Evolutionary conservation across 2,888 invertebrate species (phyloP).

Genomic region (Oscheius sp.): DNA sequence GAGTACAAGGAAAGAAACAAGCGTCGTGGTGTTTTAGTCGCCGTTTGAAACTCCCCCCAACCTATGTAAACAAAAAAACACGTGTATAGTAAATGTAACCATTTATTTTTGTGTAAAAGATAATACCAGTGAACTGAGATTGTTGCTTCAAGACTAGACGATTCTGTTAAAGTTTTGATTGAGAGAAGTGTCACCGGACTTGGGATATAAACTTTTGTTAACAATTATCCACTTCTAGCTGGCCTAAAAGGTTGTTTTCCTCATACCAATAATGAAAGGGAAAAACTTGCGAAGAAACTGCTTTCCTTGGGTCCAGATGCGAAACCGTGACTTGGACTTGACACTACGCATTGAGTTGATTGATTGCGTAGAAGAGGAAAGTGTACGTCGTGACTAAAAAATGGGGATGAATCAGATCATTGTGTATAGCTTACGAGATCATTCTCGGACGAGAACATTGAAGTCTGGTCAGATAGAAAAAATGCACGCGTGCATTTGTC

Average conservation of each 20-base stretch:
- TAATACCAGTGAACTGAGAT: conserved; percentile 1
- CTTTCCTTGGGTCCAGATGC: conserved; percentile 16
- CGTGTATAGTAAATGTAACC: too few relatives aligned
- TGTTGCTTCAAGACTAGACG: neutral
- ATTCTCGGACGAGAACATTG: neutral
- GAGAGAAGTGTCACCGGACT: neutral
- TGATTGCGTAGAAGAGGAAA: conserved; percentile 15
- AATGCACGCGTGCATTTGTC: too few relatives aligned
- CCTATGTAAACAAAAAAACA: neutral
- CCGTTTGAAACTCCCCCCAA: neutral
- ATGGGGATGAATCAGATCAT: neutral
- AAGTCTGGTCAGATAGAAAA: too few relatives aligned
- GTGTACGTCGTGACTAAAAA: conserved; percentile 6
- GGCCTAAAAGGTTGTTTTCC: neutral
- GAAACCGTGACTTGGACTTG: conserved; percentile 29
- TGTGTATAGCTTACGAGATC: conserved; percentile 7
- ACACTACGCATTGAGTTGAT: conserved; percentile 10
- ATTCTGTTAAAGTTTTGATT: neutral
- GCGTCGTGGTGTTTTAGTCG: conserved; percentile 20
- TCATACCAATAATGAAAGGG: neutral
- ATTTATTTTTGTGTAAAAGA: neutral
- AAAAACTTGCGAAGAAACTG: conserved; percentile 17
- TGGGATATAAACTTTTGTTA: neutral
- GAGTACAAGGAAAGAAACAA: conserved; percentile 32
- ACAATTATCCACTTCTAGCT: neutral